Evolutionary conservation across 64 coral and sea anemone genomes (phyloP).

Genomic region (Catalaphyllia jardinei): DNA sequence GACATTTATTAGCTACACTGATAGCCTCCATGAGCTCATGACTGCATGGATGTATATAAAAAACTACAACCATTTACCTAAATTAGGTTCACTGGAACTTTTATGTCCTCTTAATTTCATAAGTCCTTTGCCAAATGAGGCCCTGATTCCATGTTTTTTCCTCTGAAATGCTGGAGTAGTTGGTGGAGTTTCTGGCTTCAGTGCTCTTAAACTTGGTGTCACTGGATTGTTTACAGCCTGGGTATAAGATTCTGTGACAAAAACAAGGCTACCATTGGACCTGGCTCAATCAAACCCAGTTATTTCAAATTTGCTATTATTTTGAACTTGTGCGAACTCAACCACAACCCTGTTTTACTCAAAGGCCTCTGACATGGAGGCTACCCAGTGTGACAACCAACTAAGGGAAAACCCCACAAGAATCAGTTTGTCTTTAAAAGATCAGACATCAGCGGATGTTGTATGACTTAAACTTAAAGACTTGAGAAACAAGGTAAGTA

Average conservation of each 20-base stretch:
- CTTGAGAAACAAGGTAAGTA: too few species aligned
- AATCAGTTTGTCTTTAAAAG: too few species aligned
- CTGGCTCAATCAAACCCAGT: too few species aligned
- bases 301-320: neutral
- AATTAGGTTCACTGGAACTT: constrained; percentile 95
- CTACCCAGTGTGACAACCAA: too few species aligned
- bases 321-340: too few species aligned
- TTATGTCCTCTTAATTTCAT: constrained; percentile 76
- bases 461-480: too few species aligned
- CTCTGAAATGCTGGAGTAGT: constrained; percentile 33
- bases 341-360: too few species aligned
- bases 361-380: too few species aligned
- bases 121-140: constrained; percentile 93
- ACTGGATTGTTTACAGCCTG: constrained; percentile 78
- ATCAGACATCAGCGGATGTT: too few species aligned
- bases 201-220: constrained; percentile 71
- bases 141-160: constrained; percentile 47
- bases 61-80: constrained; percentile 40
- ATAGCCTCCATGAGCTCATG: neutral
- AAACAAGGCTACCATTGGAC: neutral
- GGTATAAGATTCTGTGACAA: constrained; percentile 69
- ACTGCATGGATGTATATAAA: neutral
- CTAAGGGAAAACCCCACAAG: too few species aligned
- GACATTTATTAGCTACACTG: too few species aligned
- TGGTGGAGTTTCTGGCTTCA: constrained; percentile 16